Evolutionary conservation across 2,113 vertebrate genomes (phyloP).

Genomic region (Todiramphus chloris): DNA sequence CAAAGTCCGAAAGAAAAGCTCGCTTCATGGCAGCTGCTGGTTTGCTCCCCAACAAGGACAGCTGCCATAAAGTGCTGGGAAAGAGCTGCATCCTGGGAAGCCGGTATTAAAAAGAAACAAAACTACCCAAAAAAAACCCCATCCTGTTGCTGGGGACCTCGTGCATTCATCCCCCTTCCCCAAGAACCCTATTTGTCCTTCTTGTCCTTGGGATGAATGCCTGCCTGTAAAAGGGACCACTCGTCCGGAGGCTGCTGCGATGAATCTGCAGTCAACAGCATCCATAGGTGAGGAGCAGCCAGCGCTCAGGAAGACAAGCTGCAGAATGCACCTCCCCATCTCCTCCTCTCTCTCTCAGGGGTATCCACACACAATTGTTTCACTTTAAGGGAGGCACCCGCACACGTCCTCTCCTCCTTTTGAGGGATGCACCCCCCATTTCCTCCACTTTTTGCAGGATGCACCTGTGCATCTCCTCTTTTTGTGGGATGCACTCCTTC

Average conservation of each 20-base stretch:
- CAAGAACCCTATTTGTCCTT: not conserved
- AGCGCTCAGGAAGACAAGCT: not conserved
- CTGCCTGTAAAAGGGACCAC: not conserved
- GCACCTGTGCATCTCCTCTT: not conserved
- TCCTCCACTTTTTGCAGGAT: not conserved
- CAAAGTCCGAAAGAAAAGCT: not conserved
- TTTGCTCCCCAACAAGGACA: rapidly evolving
- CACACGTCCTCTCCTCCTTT: too few relatives aligned
- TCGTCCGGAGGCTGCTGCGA: not conserved
- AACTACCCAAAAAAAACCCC: not conserved
- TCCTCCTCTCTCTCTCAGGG: not conserved
- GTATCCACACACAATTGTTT: not conserved
- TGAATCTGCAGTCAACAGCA: not conserved
- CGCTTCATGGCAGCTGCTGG: not conserved
- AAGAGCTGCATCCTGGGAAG: rapidly evolving
- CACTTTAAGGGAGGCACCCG: not conserved
- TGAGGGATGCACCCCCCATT: not conserved
- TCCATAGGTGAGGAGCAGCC: not conserved
- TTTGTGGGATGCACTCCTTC: not conserved
- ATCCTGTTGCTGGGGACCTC: rapidly evolving
- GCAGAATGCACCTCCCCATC: not conserved
- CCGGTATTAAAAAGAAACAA: not conserved
- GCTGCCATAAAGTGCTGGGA: not conserved
- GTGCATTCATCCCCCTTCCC: not conserved
- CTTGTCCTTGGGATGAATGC: rapidly evolving